These are phyloP conservation scores for Parnassius smintheus DNA, from an alignment of 2,888 invertebrate genomes.

Conservation along the genomic window DNA sequence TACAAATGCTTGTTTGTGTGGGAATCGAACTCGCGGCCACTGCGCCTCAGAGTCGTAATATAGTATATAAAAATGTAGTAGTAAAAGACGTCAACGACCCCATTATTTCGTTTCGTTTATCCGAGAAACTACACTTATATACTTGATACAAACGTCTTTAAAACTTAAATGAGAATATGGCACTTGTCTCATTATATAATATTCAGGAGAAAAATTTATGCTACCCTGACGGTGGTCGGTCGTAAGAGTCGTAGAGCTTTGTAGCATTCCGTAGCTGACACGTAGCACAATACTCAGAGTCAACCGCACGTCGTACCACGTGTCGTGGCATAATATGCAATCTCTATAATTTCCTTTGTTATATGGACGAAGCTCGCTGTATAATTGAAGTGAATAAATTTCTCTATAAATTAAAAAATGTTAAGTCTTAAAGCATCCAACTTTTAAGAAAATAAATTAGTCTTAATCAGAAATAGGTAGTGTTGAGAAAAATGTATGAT, in stretches of 20 bases:
- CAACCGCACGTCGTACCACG: slow-evolving; percentile 43
- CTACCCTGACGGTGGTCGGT: slow-evolving; percentile 19
- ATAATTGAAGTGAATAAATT: too few species aligned
- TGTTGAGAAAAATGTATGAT: too few species aligned
- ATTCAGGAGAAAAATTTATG: slow-evolving; percentile 11
- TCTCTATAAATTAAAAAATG: slow-evolving; percentile 18
- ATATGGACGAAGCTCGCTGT: slow-evolving; percentile 22
- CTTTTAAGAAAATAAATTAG: slow-evolving; percentile 13
- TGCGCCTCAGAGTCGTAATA: too few species aligned
- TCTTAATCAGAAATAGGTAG: not conserved
- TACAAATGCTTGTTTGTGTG: too few species aligned
- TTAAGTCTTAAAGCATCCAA: slow-evolving; percentile 8
- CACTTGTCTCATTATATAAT: not conserved
- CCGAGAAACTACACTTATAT: too few species aligned
- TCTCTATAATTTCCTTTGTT: too few species aligned
- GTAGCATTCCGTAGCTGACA: slow-evolving; percentile 43
- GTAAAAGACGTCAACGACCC: not conserved
- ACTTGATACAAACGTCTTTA: not conserved
- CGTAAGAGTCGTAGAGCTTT: slow-evolving; percentile 41
- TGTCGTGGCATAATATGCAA: slow-evolving; percentile 62
- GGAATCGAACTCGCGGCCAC: too few species aligned
- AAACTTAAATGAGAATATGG: not conserved
- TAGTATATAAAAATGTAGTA: too few species aligned
- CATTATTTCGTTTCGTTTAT: slow-evolving; percentile 4
- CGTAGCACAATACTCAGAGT: slow-evolving; percentile 46